Base-by-base conservation (phyloP, 2,113 vertebrate species). In the Indicator maculatus region DNA sequence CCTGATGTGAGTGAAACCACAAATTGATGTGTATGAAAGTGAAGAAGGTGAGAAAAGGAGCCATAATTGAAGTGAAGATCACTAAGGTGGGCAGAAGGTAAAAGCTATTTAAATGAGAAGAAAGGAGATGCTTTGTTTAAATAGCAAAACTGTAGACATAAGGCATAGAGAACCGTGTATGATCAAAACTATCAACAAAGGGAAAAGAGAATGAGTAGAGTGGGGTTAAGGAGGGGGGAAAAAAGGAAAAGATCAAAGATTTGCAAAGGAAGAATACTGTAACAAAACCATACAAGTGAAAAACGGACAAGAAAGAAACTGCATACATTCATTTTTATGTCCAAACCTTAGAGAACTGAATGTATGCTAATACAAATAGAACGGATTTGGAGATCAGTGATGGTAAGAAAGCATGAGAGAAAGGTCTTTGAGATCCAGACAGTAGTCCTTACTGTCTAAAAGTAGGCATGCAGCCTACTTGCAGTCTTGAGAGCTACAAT, bases 151-250 rank as follows among this genome's bases (percentile, higher is more conserved):
- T 66, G 5, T 20, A 78, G 67, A 56, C 15, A 58, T 17, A 18
- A 75, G 14, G 31, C 31, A 82, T 31, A 82, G 13, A 84, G 12
- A 60, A 47, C 23, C 53, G 26, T 27, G 30, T 28, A 41, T 11
- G 26, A 56, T 52, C 26, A 88, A 82, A 87, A 36, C 5, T n/a
- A 9, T n/a, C 31, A 76, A 53, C 6, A 79, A 79, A 69, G 19
- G 11, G 16, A 75, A 67, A 44, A 72, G 5, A 45, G 10, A 82
- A 64, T 19, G 19, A 67, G 12, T 56, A 16, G 12, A 2, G 3
- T 56, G 15, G 28, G 6, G 36, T 36, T 36, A 18, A 81, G 23
- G 26, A 0, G 2, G 4, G 10, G n/a, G 5, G 12, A 1, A 2
- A 2, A 47, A 45, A 16, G 9, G 5, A 52, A 2, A 2, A 16